Conservation (phyloP, 2,888 invertebrate genomes). For the Ephialtes manifestator region DNA sequence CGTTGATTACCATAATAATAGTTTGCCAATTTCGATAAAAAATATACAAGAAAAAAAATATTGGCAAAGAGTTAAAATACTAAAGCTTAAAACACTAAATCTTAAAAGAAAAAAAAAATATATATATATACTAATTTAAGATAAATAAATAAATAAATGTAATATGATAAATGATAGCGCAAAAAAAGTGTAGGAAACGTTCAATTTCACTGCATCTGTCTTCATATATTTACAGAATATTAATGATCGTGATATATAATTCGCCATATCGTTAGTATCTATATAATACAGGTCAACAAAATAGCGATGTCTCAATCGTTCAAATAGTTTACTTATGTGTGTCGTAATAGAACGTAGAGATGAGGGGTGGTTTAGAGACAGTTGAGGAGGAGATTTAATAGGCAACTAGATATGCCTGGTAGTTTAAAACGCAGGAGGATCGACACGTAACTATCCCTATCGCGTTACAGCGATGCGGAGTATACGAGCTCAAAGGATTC, state of each 20-base stretch:
- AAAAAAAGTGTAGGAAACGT: constrained; percentile 11
- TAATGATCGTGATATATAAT: constrained; percentile 42
- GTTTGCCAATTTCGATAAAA: too few relatives aligned
- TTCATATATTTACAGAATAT: constrained; percentile 81
- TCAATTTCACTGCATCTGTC: constrained; percentile 72
- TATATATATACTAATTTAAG: too few relatives aligned
- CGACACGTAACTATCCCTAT: constrained; percentile 4
- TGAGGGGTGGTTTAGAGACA: neutral
- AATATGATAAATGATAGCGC: neutral
- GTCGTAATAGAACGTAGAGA: constrained; percentile 13
- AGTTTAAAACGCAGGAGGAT: neutral
- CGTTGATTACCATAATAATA: too few relatives aligned
- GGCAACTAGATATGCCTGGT: constrained; percentile 29
- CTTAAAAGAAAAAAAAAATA: too few relatives aligned
- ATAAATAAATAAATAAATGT: neutral
- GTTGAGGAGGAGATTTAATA: constrained; percentile 27
- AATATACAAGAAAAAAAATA: too few relatives aligned
- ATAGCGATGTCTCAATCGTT: constrained; percentile 33
- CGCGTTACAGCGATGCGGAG: constrained; percentile 15
- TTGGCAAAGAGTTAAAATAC: too few relatives aligned
- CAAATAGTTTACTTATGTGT: neutral
- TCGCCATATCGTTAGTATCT: constrained; percentile 47
- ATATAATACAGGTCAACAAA: constrained; percentile 60
- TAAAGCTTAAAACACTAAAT: too few relatives aligned
- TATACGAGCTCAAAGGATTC: constrained; percentile 7